A percentile compares a stretch with the other conserved stretches of the same genome.
Evolutionary conservation across 1,140 invertebrate genomes (phyloP).

Genomic region (Lasioglossum baleicum): DNA sequence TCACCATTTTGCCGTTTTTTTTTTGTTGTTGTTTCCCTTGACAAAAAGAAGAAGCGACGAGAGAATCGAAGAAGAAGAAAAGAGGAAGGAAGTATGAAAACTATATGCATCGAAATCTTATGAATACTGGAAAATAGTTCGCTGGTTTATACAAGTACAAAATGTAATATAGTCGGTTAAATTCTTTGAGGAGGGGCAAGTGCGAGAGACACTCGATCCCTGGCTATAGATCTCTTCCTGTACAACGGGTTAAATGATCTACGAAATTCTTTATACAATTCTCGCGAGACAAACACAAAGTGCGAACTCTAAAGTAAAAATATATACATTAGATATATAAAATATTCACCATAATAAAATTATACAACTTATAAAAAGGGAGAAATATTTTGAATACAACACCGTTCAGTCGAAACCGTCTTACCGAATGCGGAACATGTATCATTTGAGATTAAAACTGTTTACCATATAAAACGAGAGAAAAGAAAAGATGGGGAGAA

Average conservation of each 20-base stretch:
- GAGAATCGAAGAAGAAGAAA: constrained; percentile 10
- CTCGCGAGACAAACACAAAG: too few species aligned
- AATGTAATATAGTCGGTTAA: constrained; percentile 66
- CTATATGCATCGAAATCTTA: constrained; percentile 64
- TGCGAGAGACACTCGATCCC: constrained; percentile 54
- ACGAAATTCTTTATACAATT: too few species aligned
- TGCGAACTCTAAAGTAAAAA: constrained; percentile 1
- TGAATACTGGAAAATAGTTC: constrained; percentile 74
- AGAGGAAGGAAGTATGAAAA: constrained; percentile 53
- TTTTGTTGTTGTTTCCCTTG: background rate
- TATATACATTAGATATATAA: background rate
- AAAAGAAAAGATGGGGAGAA: background rate
- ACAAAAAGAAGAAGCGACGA: constrained; percentile 15
- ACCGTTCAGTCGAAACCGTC: background rate
- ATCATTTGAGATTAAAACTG: background rate
- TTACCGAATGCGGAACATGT: too few species aligned
- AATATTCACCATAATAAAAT: constrained; percentile 29
- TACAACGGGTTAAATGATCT: background rate
- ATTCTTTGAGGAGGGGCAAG: constrained; percentile 54
- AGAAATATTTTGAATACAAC: background rate
- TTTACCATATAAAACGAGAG: background rate
- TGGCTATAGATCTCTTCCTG: constrained; percentile 48
- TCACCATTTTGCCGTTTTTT: constrained; percentile 51
- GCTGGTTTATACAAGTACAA: constrained; percentile 72
- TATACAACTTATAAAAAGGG: constrained; percentile 2